Conservation (phyloP, 1,140 invertebrate genomes). For the Trissolcus basalis region DNA sequence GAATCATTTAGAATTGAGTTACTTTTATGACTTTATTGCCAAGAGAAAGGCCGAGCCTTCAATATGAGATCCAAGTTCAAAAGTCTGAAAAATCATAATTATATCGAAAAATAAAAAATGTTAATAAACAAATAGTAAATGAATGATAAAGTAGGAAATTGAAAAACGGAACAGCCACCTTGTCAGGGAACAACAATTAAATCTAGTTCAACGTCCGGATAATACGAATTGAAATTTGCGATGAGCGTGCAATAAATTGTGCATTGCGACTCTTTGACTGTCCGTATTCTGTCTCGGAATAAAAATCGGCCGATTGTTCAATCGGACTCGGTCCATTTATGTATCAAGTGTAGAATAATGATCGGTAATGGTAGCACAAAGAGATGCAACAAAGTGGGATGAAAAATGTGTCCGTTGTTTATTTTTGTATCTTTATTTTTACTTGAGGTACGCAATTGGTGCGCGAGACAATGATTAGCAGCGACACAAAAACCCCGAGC, state of each 20-base stretch:
- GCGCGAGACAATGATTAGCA: constrained; percentile 56
- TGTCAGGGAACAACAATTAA: no score
- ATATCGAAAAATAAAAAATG: no score
- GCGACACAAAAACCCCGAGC: constrained; percentile 40
- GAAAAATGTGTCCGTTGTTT: constrained; percentile 32
- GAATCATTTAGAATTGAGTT: constrained; percentile 32
- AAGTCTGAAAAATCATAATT: no score
- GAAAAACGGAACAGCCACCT: no score
- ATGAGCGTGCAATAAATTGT: not conserved
- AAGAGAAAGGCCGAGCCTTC: constrained; percentile 29
- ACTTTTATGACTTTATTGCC: constrained; percentile 30
- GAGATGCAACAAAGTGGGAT: constrained; percentile 33
- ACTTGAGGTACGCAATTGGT: constrained; percentile 36
- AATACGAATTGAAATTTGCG: not conserved
- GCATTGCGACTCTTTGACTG: not conserved
- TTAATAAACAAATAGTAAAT: no score
- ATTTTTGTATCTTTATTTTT: constrained; percentile 44
- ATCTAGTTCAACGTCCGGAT: no score
- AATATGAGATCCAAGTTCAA: no score
- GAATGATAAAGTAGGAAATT: no score
- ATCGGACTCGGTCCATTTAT: constrained; percentile 23
- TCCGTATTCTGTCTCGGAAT: not conserved
- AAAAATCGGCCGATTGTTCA: constrained; percentile 18
- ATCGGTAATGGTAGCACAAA: constrained; percentile 41
- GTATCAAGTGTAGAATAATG: constrained; percentile 42